Base-by-base conservation (phyloP, 2,797 vertebrate species). In the Phataginus tricuspis region DNA sequence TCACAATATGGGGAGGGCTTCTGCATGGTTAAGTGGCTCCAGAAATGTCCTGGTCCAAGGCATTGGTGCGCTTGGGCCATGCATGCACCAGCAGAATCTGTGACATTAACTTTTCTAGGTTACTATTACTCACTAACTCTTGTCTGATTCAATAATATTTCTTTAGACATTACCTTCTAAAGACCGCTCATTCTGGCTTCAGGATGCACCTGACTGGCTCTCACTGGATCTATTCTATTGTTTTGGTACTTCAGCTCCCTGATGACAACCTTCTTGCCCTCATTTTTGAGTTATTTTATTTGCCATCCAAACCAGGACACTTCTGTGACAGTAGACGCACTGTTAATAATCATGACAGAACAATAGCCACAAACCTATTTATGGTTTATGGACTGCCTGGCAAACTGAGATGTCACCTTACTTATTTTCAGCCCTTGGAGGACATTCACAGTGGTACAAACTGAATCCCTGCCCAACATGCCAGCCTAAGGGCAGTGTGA, bases 301-400 rank as follows among this genome's bases (percentile, higher is more conserved):
- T 92, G 75, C 92, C 64, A 77, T 37, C 23, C 21, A 91, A 80
- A 72, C 11, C 12, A 85, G 34, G 2, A 64, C 39, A 94, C 16
- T 68, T 77, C 13, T 89, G 72, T 82, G 61, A 86, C 34, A 93
- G 13, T n/a, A 2, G 9, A 61, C 94, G 0, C 34, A 64, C 59
- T 77, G 88, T 94, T 87, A 92, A 94, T 97, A 96, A 84, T 77
- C 75, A 92, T 68, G 95, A 94, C 78, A 96, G 59, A 79, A 96
- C 80, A 95, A 80, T 71, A 86, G 25, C 31, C n/a, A 59, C 59
- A 59, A 21, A 6, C 1, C 9, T 64, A 87, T 87, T 74, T 82
- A 71, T 57, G 34, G 7, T 49, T 66, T 85, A 51, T 37, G n/a
- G 23, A 94, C 59, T 68, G 1, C 25, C 80, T 94, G 53, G 45